phyloP scores from a whole-genome alignment of 2,113 vertebrate species.

The Brienomyrus brachyistius region DNA sequence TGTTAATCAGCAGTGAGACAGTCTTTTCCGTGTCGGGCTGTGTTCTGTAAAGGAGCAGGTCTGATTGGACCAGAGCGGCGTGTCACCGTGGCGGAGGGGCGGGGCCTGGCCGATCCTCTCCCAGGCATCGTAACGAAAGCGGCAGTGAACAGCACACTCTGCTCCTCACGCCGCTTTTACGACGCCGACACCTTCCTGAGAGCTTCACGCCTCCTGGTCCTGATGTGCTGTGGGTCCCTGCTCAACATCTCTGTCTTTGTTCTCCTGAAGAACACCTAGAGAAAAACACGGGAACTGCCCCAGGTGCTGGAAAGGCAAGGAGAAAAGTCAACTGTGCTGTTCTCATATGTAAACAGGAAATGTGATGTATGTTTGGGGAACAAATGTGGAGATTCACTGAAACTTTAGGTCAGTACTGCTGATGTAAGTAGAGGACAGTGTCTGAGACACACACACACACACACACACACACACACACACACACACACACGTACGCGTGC shows the following conservation, averaged over 20 bases:
- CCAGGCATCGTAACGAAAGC: background rate
- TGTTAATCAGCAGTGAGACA: conserved; percentile 12
- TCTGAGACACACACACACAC: background rate
- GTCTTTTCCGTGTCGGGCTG: background rate
- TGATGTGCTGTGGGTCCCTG: background rate
- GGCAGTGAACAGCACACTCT: background rate
- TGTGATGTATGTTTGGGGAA: background rate
- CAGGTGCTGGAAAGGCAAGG: background rate
- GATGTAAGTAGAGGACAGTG: background rate
- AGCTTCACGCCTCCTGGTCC: background rate
- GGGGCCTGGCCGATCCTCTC: background rate
- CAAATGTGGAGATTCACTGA: background rate
- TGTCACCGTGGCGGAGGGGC: background rate
- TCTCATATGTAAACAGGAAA: background rate
- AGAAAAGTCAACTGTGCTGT: background rate
- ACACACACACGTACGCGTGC: too few species aligned
- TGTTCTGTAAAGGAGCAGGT: background rate
- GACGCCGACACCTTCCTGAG: background rate
- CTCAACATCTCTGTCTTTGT: background rate
- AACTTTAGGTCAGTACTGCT: background rate
- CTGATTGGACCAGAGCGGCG: background rate
- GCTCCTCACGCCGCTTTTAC: background rate
- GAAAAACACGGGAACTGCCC: background rate
- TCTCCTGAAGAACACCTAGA: background rate
- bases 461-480: background rate